A percentile compares a stretch with the other conserved stretches of the same genome.
Conservation (phyloP, 1,140 invertebrate genomes). For the Triops longicaudatus region DNA sequence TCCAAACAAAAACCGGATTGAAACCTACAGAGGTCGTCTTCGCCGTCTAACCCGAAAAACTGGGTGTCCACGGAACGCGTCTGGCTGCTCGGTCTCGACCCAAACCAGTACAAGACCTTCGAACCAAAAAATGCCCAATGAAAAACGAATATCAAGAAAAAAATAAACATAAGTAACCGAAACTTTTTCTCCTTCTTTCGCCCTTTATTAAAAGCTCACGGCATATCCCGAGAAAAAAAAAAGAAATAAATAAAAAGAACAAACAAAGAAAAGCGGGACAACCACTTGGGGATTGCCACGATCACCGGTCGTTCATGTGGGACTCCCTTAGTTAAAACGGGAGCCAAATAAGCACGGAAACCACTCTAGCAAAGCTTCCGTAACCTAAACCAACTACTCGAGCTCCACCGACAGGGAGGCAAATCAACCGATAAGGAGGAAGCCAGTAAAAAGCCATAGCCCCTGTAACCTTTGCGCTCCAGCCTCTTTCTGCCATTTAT, state of each 20-base stretch:
- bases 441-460: neutral
- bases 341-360: neutral
- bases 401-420: neutral
- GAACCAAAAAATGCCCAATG: neutral
- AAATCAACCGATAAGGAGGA: conserved; percentile 4
- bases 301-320: conserved; percentile 5
- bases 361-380: neutral
- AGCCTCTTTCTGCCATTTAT: neutral
- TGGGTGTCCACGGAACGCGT: neutral
- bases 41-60: neutral
- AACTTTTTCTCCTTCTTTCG: neutral
- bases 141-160: neutral
- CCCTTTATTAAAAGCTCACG: neutral
- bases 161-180: neutral
- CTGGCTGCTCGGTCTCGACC: neutral
- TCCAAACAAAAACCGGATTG: neutral
- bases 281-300: conserved; percentile 8
- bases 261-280: neutral
- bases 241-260: neutral
- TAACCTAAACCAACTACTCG: neutral
- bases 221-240: neutral
- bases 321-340: conserved; percentile 14
- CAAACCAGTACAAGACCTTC: neutral
- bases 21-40: neutral
- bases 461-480: neutral